These are phyloP conservation scores for Papilio demoleus DNA, from an alignment of 2,888 invertebrate species.

Conservation along the genomic window DNA sequence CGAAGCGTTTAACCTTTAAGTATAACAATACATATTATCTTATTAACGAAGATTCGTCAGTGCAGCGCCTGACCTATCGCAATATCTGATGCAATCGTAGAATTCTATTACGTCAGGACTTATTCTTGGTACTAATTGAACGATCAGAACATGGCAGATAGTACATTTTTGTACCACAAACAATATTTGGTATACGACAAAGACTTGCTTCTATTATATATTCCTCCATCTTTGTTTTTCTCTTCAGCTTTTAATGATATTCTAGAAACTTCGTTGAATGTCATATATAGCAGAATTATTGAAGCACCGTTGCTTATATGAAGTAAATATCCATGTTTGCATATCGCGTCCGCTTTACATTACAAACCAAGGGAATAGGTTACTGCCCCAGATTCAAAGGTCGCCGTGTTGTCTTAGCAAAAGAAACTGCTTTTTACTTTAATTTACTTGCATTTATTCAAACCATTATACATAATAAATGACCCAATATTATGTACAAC, in stretches of 20 bases:
- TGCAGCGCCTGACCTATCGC: constrained; percentile 25
- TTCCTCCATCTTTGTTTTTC: no score
- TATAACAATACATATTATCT: constrained; percentile 13
- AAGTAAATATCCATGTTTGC: constrained; percentile 50
- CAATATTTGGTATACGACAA: no score
- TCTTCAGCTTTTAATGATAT: no score
- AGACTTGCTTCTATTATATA: no score
- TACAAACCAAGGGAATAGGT: constrained; percentile 65
- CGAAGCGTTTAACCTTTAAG: constrained; percentile 13
- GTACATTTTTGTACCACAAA: no score
- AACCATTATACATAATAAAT: background rate
- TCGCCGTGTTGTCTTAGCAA: constrained; percentile 37
- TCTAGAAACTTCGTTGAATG: no score
- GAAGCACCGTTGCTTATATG: constrained; percentile 51
- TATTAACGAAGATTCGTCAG: constrained; percentile 17
- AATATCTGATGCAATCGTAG: constrained; percentile 33
- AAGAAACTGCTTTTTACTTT: background rate
- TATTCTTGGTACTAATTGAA: constrained; percentile 8
- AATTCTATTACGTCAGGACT: constrained; percentile 12
- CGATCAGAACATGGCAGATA: background rate
- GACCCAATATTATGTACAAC: background rate
- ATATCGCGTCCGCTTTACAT: constrained; percentile 57
- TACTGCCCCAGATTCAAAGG: constrained; percentile 61
- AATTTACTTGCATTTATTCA: background rate
- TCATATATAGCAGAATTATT: constrained; percentile 33